Evolutionary conservation across 1,140 invertebrate species (phyloP), one percentile per base, ranked within the genome.

Genomic region (Drosophila novamexicana): DNA sequence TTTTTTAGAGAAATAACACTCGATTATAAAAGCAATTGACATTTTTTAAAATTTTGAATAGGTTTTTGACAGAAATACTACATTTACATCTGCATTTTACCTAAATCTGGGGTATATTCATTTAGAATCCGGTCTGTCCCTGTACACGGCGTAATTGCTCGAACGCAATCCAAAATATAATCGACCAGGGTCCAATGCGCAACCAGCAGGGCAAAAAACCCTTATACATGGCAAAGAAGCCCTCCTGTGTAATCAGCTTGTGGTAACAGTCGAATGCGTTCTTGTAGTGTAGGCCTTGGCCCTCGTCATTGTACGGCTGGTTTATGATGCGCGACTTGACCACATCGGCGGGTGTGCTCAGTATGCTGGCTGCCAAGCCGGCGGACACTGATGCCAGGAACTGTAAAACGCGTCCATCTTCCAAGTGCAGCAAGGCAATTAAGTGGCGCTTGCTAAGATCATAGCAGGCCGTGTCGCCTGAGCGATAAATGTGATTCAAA

Each of bases 301-400:
- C 77, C 1, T 36, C 22, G 0, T 54, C 44, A 12, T 61, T 69
- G 0, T 54, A 54, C 5, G 77, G 77, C n/a, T 79, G 77, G 22
- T 79, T 79, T 75, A 74, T 77, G 6, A 79, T 57, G 0, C 77
- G 40, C n/a, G 77, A 69, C 45, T 79, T 79, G 18, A 79, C 56
- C 32, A 77, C 77, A 53, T 79, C 77, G 2, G 65, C 59, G 14
- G 77, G 77, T 0, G 75, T 69, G 9, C 75, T 61, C 2, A 79
- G 10, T 0, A 42, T n/a, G 3, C 54, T 50, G 1, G 64, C 61
- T 5, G 59, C 50, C 6, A 79, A 53, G 0, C 77, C 77, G 1
- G 77, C 75, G 12, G 52, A 37, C 54, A 79, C 66, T 0, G 77
- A 59, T 0, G 58, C 58, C 10, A 68, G 12, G 12, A 79, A 79